Percentiles rank a stretch among this genome's conserved stretches.
Evolutionary conservation across 2,888 invertebrate species (phyloP).

Genomic region (Marronus borbonicus): DNA sequence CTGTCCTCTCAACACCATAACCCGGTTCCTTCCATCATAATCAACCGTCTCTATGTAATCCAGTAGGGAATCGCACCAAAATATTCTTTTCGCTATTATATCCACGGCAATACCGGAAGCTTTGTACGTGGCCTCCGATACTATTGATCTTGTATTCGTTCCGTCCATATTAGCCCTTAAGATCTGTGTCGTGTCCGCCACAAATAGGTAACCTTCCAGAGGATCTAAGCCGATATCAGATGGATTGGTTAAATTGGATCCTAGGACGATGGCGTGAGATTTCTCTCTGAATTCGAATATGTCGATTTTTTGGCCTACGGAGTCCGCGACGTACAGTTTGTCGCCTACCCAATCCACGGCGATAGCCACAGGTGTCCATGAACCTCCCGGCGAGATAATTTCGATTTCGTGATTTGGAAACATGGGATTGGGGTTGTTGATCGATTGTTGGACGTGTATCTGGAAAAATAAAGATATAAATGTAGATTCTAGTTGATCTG

Average conservation of each 20-base stretch:
- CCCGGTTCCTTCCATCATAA: conserved; percentile 89
- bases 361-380: conserved; percentile 91
- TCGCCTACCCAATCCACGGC: conserved; percentile 98
- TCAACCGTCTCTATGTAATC: conserved; percentile 98
- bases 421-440: conserved; percentile 69
- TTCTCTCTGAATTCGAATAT: conserved; percentile 91
- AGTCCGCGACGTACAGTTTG: conserved; percentile 95
- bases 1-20: conserved; percentile 85
- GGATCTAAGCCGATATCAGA: conserved; percentile 95
- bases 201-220: conserved; percentile 88
- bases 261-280: conserved; percentile 92
- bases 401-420: conserved; percentile 72
- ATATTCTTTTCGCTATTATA: conserved; percentile 90
- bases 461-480: conserved; percentile 61
- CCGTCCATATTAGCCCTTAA: conserved; percentile 96
- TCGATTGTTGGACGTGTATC: conserved; percentile 77
- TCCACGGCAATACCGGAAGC: conserved; percentile 95
- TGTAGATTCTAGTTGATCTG: too few species aligned
- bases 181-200: conserved; percentile 88
- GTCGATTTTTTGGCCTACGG: conserved; percentile 93
- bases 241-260: conserved; percentile 92
- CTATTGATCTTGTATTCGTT: conserved; percentile 85
- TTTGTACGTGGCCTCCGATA: conserved; percentile 94
- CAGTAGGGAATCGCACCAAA: conserved; percentile 96
- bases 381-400: conserved; percentile 85